Conservation (phyloP, 2,888 invertebrate genomes). For the Ormyrus thymus region DNA sequence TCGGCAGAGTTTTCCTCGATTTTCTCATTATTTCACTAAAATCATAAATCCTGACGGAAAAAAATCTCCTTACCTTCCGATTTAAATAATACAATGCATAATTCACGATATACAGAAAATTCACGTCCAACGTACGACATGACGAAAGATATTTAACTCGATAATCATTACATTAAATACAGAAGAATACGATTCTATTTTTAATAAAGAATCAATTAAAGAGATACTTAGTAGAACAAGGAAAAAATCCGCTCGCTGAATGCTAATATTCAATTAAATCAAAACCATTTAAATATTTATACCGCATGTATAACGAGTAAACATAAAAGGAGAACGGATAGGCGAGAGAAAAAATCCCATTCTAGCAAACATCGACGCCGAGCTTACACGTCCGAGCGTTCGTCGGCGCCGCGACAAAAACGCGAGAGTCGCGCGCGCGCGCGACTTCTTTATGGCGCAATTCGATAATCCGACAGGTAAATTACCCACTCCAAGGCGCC, state of each 20-base stretch:
- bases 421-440: conserved; percentile 52
- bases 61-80: too few relatives aligned
- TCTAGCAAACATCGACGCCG: conserved; percentile 17
- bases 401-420: background rate
- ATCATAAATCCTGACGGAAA: too few relatives aligned
- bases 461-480: conserved; percentile 66
- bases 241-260: background rate
- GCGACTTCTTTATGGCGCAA: conserved; percentile 59
- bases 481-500: conserved; percentile 55
- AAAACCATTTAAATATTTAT: background rate
- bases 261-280: background rate
- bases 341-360: conserved; percentile 3
- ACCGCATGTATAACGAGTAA: background rate
- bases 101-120: too few relatives aligned
- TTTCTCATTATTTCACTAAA: too few relatives aligned
- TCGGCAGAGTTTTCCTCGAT: too few relatives aligned
- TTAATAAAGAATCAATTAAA: too few relatives aligned
- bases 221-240: too few relatives aligned
- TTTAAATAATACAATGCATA: too few relatives aligned
- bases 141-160: too few relatives aligned
- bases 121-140: too few relatives aligned
- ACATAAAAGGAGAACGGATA: background rate
- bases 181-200: too few relatives aligned
- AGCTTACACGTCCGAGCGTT: background rate
- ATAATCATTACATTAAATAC: too few relatives aligned